Evolutionary conservation across 2,888 invertebrate genomes (phyloP).

Genomic region (Cheilosia urbana): DNA sequence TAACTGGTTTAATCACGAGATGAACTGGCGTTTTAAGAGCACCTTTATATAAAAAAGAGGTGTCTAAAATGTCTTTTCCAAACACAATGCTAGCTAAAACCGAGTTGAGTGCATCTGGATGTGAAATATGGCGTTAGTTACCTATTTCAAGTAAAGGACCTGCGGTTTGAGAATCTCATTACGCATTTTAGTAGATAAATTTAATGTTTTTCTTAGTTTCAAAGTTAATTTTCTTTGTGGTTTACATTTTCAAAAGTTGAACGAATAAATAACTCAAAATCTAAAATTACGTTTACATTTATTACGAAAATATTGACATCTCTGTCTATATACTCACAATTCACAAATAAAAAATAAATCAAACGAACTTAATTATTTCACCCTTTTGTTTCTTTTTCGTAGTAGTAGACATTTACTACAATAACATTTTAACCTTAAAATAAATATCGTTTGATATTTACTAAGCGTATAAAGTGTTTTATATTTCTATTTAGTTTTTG

Average conservation of each 20-base stretch:
- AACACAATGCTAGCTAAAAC: too few relatives aligned
- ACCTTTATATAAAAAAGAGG: too few relatives aligned
- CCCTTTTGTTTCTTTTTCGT: background rate
- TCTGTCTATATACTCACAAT: constrained; percentile 28
- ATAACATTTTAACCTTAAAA: constrained; percentile 41
- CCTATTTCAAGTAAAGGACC: too few relatives aligned
- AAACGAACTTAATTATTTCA: background rate
- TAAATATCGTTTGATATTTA: constrained; percentile 67
- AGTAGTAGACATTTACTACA: constrained; percentile 7
- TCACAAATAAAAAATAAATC: background rate
- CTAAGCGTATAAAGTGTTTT: constrained; percentile 67
- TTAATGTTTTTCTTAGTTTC: background rate
- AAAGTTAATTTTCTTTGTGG: constrained; percentile 5
- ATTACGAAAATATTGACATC: constrained; percentile 32
- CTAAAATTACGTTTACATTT: constrained; percentile 10
- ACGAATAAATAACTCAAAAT: background rate
- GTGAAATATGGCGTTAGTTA: too few relatives aligned
- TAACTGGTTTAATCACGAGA: too few relatives aligned
- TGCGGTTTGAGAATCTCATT: too few relatives aligned
- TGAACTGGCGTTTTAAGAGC: too few relatives aligned
- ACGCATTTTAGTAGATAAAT: too few relatives aligned
- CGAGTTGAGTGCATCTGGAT: too few relatives aligned
- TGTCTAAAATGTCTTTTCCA: too few relatives aligned
- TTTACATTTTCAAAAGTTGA: constrained; percentile 14
- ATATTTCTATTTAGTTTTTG: constrained; percentile 12